Percentiles rank a stretch among this genome's conserved stretches.
These are phyloP conservation scores for Echiichthys vipera DNA, from an alignment of 2,797 vertebrate genomes.

Conservation along the genomic window DNA sequence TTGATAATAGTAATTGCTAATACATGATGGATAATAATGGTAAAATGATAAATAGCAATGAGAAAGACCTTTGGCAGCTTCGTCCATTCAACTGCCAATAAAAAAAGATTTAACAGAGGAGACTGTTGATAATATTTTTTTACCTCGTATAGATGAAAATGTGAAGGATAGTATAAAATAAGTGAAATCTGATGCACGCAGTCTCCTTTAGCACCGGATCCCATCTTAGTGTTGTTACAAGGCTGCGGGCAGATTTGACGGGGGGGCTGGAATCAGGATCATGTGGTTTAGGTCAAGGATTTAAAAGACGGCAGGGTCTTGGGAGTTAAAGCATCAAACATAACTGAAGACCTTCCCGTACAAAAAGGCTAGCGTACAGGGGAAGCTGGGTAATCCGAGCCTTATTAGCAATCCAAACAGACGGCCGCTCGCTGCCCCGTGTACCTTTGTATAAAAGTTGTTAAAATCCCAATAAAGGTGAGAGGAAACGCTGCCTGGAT, in stretches of 20 bases:
- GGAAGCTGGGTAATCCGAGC: slow-evolving; percentile 13
- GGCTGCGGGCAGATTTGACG: slow-evolving; percentile 2
- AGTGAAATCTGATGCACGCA: no score
- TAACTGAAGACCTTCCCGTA: slow-evolving; percentile 6
- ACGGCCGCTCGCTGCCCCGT: slow-evolving; percentile 32
- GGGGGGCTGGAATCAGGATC: background rate
- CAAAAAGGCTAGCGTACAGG: background rate
- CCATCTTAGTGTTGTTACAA: slow-evolving; percentile 21
- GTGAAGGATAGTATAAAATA: no score
- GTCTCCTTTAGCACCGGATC: background rate
- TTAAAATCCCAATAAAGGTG: slow-evolving; percentile 58
- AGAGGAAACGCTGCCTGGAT: slow-evolving; percentile 46
- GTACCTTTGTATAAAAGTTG: slow-evolving; percentile 54
- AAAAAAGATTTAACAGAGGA: slow-evolving; percentile 9
- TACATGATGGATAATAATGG: slow-evolving; percentile 67
- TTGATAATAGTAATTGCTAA: slow-evolving; percentile 62
- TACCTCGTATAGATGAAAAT: no score
- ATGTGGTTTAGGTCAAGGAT: background rate
- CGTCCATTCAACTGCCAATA: slow-evolving; percentile 11
- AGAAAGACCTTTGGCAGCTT: slow-evolving; percentile 35
- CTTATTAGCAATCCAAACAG: slow-evolving; percentile 62
- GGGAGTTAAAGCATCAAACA: slow-evolving; percentile 18
- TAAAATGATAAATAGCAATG: slow-evolving; percentile 42
- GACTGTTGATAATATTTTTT: background rate
- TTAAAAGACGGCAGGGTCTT: slow-evolving; percentile 5